phyloP scores from a whole-genome alignment of 23 tunicate genomes.

The Styela clava region DNA sequence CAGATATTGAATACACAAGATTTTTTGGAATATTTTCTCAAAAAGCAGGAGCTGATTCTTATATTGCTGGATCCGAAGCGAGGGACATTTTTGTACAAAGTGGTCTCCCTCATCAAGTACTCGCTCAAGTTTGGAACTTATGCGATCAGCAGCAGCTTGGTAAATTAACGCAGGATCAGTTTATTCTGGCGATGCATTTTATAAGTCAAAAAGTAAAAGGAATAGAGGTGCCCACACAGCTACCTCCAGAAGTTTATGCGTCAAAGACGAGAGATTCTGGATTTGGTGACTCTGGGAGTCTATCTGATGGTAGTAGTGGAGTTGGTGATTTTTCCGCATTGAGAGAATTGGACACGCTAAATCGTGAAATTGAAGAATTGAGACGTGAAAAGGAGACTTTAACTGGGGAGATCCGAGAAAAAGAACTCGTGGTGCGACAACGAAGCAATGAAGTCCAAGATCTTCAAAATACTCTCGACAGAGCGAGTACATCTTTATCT shows the following conservation, averaged over 20 bases:
- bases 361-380: slow-evolving; percentile 88
- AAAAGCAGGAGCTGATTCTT: slow-evolving; percentile 53
- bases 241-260: slow-evolving; percentile 62
- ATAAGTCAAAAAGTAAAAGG: slow-evolving; percentile 89
- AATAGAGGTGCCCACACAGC: slow-evolving; percentile 63
- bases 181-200: slow-evolving; percentile 97
- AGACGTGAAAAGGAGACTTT: slow-evolving; percentile 77
- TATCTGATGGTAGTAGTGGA: slow-evolving; percentile 85
- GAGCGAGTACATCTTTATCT: slow-evolving; percentile 71
- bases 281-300: slow-evolving; percentile 71
- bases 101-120: slow-evolving; percentile 61
- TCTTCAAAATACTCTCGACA: slow-evolving; percentile 82
- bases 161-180: slow-evolving; percentile 71
- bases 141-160: slow-evolving; percentile 85
- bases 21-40: slow-evolving; percentile 65
- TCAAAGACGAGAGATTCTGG: slow-evolving; percentile 56
- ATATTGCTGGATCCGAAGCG: slow-evolving; percentile 74
- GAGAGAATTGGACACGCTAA: slow-evolving; percentile 76
- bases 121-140: slow-evolving; percentile 95
- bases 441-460: slow-evolving; percentile 79
- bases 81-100: slow-evolving; percentile 89
- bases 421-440: slow-evolving; percentile 36
- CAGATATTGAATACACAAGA: slow-evolving; percentile 28
- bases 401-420: slow-evolving; percentile 67
- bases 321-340: slow-evolving; percentile 69